Base-by-base conservation (phyloP, 2,888 invertebrate species). In the Catocala sponsa region DNA sequence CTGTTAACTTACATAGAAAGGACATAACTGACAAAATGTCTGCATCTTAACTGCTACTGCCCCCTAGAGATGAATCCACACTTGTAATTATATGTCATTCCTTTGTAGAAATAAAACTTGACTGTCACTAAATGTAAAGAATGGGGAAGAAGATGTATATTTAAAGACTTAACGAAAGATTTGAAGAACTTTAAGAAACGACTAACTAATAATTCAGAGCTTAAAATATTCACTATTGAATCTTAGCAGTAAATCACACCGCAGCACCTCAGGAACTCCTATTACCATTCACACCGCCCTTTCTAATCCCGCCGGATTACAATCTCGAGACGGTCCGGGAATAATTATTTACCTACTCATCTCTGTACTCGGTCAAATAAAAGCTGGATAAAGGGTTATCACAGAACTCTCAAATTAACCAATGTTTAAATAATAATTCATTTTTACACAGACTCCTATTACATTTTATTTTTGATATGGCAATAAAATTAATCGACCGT, bases 171-270 rank as follows among this genome's bases (percentile, higher is more conserved):
- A 32, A 12, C 5, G 6, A 50, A 60, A 13, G 42, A 47, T 52
- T 59, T 53, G 66, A 72, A 59, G 57, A 57, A 83, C 73, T 82
- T 78, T 63, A 79, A 81, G 82, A 79, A 86, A 82, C 83, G 82
- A 66, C 74, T 71, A 74, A 74, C 79, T 79, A 85, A 91, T 92
- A 92, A 92, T 92, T 92, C 89, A 90, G 82, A 72, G 85, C 87
- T 89, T 94, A 91, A 93, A 93, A 92, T 93, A 93, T 94, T 94
- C 94, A 92, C 87, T 92, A 93, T 94, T 92, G 92, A 93, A 92
- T 91, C 89, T 91, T 89, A 88, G 91, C 91, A 87, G 91, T 93
- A 94, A 94, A 93, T 94, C 92, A 92, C 89, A 91, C 91, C 93
- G 87, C 92, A 91, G 91, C 86, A 90, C 88, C 91, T 89, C 88